Evolutionary conservation across 2,113 vertebrate species (phyloP).

Genomic region (Seriola rivoliana): DNA sequence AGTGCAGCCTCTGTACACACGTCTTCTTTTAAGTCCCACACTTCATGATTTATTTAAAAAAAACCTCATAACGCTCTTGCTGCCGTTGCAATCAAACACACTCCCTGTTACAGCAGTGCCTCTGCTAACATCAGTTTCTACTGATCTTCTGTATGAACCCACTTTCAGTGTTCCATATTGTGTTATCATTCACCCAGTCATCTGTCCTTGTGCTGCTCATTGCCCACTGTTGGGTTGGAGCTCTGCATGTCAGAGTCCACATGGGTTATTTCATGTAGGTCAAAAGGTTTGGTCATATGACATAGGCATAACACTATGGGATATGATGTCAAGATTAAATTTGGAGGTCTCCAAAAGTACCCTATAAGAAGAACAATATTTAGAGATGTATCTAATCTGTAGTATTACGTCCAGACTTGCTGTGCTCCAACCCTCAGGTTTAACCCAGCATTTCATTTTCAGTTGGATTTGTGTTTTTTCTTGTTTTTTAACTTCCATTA

Average conservation of each 20-base stretch:
- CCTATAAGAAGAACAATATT: background rate
- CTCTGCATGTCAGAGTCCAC: slow-evolving; percentile 24
- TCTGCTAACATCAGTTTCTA: slow-evolving; percentile 27
- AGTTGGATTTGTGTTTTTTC: slow-evolving; percentile 21
- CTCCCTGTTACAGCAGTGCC: background rate
- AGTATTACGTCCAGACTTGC: slow-evolving; percentile 32
- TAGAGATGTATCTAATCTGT: background rate
- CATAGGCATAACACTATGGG: background rate
- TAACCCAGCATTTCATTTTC: slow-evolving; percentile 57
- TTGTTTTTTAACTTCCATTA: slow-evolving; percentile 45
- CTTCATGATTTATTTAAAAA: background rate
- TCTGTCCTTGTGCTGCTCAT: slow-evolving; percentile 43
- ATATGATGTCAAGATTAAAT: background rate
- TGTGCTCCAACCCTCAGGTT: slow-evolving; percentile 61
- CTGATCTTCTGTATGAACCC: background rate
- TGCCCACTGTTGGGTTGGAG: slow-evolving; percentile 50
- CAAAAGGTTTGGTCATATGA: background rate
- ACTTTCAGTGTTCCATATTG: slow-evolving; percentile 23
- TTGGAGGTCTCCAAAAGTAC: background rate
- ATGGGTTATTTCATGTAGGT: background rate
- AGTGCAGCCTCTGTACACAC: background rate
- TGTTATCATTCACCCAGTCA: slow-evolving; percentile 25
- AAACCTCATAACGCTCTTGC: background rate
- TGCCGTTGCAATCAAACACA: slow-evolving; percentile 25
- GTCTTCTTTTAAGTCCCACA: background rate